Base-by-base conservation (phyloP, 92 coral and sea anemone species). In the Ricordea florida region DNA sequence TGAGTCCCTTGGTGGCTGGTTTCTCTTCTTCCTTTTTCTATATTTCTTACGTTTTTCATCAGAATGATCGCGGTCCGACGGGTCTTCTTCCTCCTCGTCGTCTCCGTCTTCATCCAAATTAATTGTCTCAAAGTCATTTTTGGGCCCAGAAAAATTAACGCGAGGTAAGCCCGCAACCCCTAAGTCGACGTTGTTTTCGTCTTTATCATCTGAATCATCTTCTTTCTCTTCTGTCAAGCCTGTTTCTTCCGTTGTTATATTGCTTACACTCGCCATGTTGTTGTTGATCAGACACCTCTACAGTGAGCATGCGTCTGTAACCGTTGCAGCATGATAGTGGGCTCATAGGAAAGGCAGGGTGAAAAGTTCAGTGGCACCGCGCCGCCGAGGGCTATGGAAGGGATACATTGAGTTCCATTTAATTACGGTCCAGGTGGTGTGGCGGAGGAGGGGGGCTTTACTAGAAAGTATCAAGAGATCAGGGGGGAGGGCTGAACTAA, bases 61-160 rank as follows among this genome's bases (percentile, higher is more conserved):
- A 28, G 87, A 79, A 31, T 69, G 91, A 33, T 79, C 86, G 57
- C 77, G 92, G 18, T 76, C 77, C 31, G 83, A 78, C n/a, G 75
- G 73, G 30, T 86, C 93, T 18, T 79, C 92, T 1, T 79, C 93
- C 25, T 87, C 97, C 9, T 96, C 98, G 34, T 86, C 97, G 20
- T 94, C 98, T 6, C 83, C 91, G 69, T 96, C 93, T 27, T 86
- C 98, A 37, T 96, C 98, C 36, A 96, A 78, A 45, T 89, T 83
- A 32, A 96, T 93, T 62, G 91, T 88, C 52, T 96, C 97, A 80
- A 96, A 96, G 41, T 81, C 89, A 30, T 76, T 70, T 65, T 82
- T 84, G 20, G 84, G 22, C 18, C 57, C 70, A 7, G 48, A 69
- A 46, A 82, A 82, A 66, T 66, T 64, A 13, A 82, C 90, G 3